Evolutionary conservation across 2,797 vertebrate genomes (phyloP).

Genomic region (Sylvia borin): DNA sequence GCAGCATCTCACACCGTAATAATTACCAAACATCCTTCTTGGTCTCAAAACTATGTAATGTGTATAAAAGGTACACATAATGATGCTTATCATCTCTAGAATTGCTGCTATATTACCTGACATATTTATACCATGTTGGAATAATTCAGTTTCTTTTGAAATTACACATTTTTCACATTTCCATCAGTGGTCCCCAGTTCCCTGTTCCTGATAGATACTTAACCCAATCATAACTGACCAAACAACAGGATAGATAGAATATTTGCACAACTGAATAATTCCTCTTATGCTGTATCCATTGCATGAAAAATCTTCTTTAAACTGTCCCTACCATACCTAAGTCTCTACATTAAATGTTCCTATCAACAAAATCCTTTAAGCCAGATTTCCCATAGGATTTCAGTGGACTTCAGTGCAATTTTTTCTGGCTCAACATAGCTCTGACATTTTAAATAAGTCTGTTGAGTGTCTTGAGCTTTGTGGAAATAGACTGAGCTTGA

Average conservation of each 20-base stretch:
- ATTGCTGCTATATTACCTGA: background rate
- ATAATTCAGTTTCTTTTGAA: background rate
- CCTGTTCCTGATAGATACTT: background rate
- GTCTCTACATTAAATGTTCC: background rate
- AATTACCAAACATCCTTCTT: background rate
- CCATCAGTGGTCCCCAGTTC: background rate
- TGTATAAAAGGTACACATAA: background rate
- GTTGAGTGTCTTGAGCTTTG: background rate
- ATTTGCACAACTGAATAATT: background rate
- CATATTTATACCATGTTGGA: background rate
- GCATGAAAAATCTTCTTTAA: background rate
- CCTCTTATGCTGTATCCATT: background rate
- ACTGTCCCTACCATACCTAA: background rate
- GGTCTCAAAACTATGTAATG: background rate
- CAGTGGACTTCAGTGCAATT: background rate
- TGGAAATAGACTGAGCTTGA: background rate
- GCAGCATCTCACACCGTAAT: background rate
- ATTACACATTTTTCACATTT: background rate
- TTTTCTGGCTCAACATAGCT: background rate
- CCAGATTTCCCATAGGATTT: background rate
- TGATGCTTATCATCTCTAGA: background rate
- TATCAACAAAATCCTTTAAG: background rate
- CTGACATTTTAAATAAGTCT: background rate
- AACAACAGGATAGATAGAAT: background rate
- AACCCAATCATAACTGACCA: background rate